Conservation (phyloP, 2,113 vertebrate genomes). For the Phalacrocorax aristotelis region DNA sequence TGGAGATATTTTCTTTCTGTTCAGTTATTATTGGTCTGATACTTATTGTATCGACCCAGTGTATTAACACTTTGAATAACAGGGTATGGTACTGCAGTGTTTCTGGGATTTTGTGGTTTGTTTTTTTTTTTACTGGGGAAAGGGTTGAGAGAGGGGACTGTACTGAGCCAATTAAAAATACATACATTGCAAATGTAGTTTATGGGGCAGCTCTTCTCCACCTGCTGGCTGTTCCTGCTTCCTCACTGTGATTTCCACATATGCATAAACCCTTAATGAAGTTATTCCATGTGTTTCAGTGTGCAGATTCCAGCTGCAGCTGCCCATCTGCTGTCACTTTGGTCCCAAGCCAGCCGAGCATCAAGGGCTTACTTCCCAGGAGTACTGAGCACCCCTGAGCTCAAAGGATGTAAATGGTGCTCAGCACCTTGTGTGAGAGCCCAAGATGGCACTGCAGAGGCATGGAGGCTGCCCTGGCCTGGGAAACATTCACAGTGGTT, state of each 20-base stretch:
- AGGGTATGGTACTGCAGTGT: neutral
- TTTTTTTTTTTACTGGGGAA: neutral
- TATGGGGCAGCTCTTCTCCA: neutral
- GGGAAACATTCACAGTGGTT: neutral
- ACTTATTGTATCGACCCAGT: neutral
- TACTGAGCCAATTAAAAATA: neutral
- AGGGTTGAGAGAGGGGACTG: neutral
- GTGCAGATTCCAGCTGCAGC: neutral
- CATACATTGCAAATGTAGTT: neutral
- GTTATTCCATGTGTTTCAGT: neutral
- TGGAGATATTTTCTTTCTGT: slow-evolving; percentile 32
- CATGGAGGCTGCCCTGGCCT: neutral
- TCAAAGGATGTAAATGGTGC: neutral
- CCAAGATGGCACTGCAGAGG: neutral
- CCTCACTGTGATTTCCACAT: rapidly evolving
- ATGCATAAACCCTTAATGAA: neutral
- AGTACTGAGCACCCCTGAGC: neutral
- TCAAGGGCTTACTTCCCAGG: neutral
- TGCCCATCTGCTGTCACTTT: neutral
- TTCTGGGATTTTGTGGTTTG: neutral
- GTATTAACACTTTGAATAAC: neutral
- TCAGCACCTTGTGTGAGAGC: neutral
- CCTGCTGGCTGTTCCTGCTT: neutral
- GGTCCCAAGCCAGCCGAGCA: neutral
- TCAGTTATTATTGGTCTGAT: neutral